A percentile compares a stretch with the other conserved stretches of the same genome.
These are phyloP conservation scores for Alectoris magna DNA, from an alignment of 2,797 vertebrate genomes.

Conservation along the genomic window DNA sequence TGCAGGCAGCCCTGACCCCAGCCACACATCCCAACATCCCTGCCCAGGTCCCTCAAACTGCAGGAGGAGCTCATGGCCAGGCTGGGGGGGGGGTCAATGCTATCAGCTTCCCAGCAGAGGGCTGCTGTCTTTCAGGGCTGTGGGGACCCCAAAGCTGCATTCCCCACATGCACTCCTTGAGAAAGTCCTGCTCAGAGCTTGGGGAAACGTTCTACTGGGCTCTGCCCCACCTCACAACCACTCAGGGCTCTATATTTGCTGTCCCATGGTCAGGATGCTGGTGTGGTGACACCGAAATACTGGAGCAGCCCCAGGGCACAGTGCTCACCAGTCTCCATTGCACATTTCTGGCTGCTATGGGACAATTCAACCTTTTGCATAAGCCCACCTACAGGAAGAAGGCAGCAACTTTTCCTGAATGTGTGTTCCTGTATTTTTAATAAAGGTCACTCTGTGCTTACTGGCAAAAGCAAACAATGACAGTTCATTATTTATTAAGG, in stretches of 20 bases:
- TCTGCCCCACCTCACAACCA: background rate
- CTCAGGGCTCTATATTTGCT: fast-evolving
- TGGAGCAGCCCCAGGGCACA: fast-evolving
- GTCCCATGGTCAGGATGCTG: fast-evolving
- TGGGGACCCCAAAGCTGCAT: background rate
- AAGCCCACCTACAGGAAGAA: slow-evolving; percentile 22
- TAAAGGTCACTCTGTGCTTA: slow-evolving; percentile 71
- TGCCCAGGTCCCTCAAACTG: background rate
- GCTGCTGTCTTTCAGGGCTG: background rate
- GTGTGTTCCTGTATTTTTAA: slow-evolving; percentile 68
- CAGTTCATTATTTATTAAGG: slow-evolving; percentile 68
- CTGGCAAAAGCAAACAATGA: slow-evolving; percentile 65
- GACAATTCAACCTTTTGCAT: slow-evolving; percentile 19
- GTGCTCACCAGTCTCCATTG: background rate
- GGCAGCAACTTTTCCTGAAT: slow-evolving; percentile 40
- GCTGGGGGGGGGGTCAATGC: background rate
- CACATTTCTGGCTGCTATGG: background rate
- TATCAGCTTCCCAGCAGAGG: fast-evolving
- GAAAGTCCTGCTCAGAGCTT: no score
- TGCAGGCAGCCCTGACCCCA: background rate
- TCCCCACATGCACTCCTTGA: no score
- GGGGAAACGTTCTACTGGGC: background rate
- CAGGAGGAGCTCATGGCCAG: background rate
- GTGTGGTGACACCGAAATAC: background rate
- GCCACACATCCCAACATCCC: background rate